Base-by-base conservation (phyloP, 92 coral and sea anemone genomes). In the Palythoa caribaeorum region DNA sequence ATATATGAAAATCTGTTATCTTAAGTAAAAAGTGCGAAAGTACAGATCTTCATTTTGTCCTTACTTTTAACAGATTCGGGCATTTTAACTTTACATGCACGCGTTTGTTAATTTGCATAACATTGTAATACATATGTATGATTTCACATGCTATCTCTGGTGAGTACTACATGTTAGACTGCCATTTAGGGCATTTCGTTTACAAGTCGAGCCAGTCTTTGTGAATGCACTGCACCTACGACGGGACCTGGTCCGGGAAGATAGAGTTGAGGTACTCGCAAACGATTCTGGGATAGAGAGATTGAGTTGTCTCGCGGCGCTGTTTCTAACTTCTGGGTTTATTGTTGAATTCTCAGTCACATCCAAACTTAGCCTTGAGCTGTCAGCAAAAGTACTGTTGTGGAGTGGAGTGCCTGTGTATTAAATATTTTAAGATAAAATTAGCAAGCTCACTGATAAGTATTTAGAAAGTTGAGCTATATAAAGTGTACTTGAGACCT, bases 141-240 rank as follows among this genome's bases (percentile, higher is more conserved):
- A n/a, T 10, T 10, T 70, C 47, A 70, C 38, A 1, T 3, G 13
- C 47, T 70, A 70, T 17, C 40, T 68, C 3, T 10, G 47, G 44
- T 96, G 99, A 14, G 84, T 83, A 38, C 89, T 54, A 80, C 99
- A 96, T 77, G 92, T 88, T 1, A 90, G 79, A 71, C 96, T 89
- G 52, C 94, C 95, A 71, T 90, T 93, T 78, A 93, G 38, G 48
- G 94, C 83, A 38, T 83, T 53, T 78, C 88, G 92, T 84, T 94
- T 96, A 80, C 99, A 96, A 40, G 94, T 85, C 52, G 92, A 93
- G 12, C 99, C 99, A 12, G 93, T 65, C 68, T 73, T 94, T n/a
- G 99, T 96, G 7, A 72, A 88, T 57, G 95, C 98, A 15, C 94
- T 94, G 73, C 99, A 96, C 28, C 95, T 94, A 73, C 97, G 95